Evolutionary conservation across 2,888 invertebrate genomes (phyloP), one percentile per base, ranked within the genome.

Genomic region (Drosophila falleni): DNA sequence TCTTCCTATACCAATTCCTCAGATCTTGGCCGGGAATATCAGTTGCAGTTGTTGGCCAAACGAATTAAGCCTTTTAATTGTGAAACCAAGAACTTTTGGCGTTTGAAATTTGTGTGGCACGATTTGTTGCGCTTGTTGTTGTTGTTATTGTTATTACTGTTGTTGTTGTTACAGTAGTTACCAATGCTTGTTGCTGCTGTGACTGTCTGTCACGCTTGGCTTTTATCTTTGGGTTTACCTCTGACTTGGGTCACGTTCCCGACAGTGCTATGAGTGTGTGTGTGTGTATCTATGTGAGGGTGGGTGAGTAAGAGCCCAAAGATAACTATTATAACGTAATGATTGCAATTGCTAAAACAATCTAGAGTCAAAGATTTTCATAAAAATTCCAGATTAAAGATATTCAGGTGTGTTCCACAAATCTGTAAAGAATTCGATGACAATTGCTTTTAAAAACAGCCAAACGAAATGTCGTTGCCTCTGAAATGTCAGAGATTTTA

Each of bases 61-160:
- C 78, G 82, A 80, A 82, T 82, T 70, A 85, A 82, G 78, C 62
- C 70, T 86, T 78, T 78, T 78, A 86, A 84, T 88, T 84, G 88
- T 74, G 78, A 86, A 86, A 86, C 78, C 88, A 70, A 86, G 88
- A 84, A 83, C 66, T 68, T 55, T 71, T 69, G 73, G 41, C 56
- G 51, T 65, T 62, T 56, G 13, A 51, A 60, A 61, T 78, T 65
- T 78, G 63, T 74, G 59, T 33, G 53, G 79, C 85, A 87, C 85
- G 85, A 87, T 66, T 70, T 39, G 73, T 49, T 69, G 61, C 13
- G 50, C 46, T 39, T 59, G 35, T 50, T 56, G 47, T 60, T 54
- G 44, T 55, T 69, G 54, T 59, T 59, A 31, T 46, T 56, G 47
- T 64, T 58, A 44, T 59, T 69, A 50, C 55, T 69, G 49, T 59